Evolutionary conservation across 1,140 invertebrate species (phyloP).

Genomic region (Drosophila prosaltans): DNA sequence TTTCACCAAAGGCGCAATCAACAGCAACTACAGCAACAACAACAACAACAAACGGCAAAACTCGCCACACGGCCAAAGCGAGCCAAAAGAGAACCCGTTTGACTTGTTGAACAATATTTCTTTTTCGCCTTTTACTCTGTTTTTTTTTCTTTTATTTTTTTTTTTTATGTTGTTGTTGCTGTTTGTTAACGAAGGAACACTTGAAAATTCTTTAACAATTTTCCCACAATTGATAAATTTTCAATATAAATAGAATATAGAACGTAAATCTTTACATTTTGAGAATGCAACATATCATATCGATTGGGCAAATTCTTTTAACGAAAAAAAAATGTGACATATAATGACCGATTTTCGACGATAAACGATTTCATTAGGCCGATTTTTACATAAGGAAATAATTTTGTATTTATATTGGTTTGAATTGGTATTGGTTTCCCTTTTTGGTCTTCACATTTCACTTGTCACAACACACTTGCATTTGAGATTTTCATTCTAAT

Average conservation of each 20-base stretch:
- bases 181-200: slow-evolving; percentile 16
- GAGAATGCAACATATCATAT: slow-evolving; percentile 8
- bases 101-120: slow-evolving; percentile 82
- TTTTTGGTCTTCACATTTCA: slow-evolving; percentile 2
- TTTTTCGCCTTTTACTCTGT: slow-evolving; percentile 60
- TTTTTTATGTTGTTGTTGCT: slow-evolving; percentile 47
- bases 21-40: slow-evolving; percentile 54
- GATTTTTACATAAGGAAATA: neutral
- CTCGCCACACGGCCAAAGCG: slow-evolving; percentile 77
- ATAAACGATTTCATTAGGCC: neutral
- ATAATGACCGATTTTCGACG: slow-evolving; percentile 4
- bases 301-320: neutral
- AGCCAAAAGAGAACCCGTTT: slow-evolving; percentile 81
- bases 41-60: slow-evolving; percentile 63
- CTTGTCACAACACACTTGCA: slow-evolving; percentile 2
- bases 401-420: slow-evolving; percentile 2
- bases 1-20: slow-evolving; percentile 74
- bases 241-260: neutral
- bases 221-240: slow-evolving; percentile 35
- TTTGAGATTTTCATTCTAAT: slow-evolving; percentile 7
- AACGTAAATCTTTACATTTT: slow-evolving; percentile 27
- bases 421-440: slow-evolving; percentile 13
- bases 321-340: neutral
- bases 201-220: slow-evolving; percentile 46
- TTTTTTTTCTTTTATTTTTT: slow-evolving; percentile 41